Evolutionary conservation across 1,140 invertebrate genomes (phyloP), one percentile per base, ranked within the genome.

Genomic region (Trypoxylus dichotomus): DNA sequence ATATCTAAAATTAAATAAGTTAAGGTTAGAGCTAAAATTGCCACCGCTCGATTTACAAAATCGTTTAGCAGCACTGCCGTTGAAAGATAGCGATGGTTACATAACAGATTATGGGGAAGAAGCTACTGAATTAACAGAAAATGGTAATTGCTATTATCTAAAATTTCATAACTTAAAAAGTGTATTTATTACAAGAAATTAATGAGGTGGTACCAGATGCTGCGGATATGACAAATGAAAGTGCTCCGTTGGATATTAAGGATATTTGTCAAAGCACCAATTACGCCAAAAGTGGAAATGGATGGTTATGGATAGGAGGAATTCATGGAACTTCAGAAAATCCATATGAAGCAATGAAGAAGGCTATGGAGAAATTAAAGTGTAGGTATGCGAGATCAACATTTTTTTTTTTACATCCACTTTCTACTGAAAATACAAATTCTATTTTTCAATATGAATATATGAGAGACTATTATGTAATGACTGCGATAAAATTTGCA

Each of bases 1-100:
- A 73, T 98, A 97, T 86, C 88, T 99, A 32, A 96, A 94, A 87
- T 92, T 98, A 78, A 92, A 91, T 79, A 94, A 94, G 85, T 86
- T 97, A 54, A 92, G 92, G 80, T 87, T 96, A 79, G 91, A 93
- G 87, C 86, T 91, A 76, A 94, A 94, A 88, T 84, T 90, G 8
- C 84, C 84, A 15, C 77, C 77, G 21, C 76, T 84, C 75, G 80
- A 83, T 78, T 80, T 91, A 77, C 83, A 86, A 77, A 86, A 88
- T 76, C 86, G 89, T 79, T 83, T 91, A 76, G 85, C 86, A 74
- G 86, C 83, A 68, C 79, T 90, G 80, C 87, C 87, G 10, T 86
- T 91, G 42, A 91, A 91, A 84, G 84, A 86, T 79, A 88, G 89
- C 58, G 85, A 88, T 79, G 90, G 90, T 80, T 90, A 91, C 74